Conservation (phyloP, 2,888 invertebrate genomes). For the Sylvicola cinctus region DNA sequence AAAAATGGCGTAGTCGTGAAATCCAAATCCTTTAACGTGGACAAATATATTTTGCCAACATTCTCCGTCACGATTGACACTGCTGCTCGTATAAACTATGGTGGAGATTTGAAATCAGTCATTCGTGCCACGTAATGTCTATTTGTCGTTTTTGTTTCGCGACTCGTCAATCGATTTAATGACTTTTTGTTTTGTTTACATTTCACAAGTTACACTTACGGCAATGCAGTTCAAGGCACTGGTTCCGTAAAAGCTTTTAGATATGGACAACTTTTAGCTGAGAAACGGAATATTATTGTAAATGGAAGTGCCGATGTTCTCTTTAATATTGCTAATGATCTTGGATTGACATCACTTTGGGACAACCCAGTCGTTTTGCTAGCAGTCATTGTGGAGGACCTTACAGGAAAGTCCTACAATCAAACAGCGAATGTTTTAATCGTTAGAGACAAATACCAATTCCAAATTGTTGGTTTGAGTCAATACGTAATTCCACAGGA, state of each 20-base stretch:
- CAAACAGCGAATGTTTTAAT: no score
- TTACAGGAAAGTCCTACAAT: no score
- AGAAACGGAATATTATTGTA: no score
- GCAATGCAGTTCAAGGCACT: slow-evolving; percentile 1
- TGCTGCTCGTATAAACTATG: slow-evolving; percentile 30
- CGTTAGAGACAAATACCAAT: no score
- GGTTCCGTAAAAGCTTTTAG: no score
- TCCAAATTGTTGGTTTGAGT: no score
- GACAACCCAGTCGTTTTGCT: no score
- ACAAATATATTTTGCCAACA: slow-evolving; percentile 71
- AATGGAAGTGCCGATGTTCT: background rate
- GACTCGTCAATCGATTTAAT: slow-evolving; percentile 13
- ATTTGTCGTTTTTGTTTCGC: slow-evolving; percentile 11
- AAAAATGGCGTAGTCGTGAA: slow-evolving; percentile 1
- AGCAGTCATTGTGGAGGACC: no score
- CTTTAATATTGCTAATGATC: no score
- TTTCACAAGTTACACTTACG: slow-evolving; percentile 22
- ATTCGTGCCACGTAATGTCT: slow-evolving; percentile 53
- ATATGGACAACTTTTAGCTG: no score
- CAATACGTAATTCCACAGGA: no score
- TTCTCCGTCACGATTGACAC: slow-evolving; percentile 66
- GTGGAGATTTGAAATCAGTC: slow-evolving; percentile 39
- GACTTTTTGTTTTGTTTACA: background rate
- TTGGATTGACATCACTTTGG: no score
- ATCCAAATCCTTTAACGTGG: slow-evolving; percentile 31